A percentile compares a stretch with the other conserved stretches of the same genome.
These are phyloP conservation scores for Dendrolimus houi DNA, from an alignment of 2,888 invertebrate genomes.

Conservation along the genomic window DNA sequence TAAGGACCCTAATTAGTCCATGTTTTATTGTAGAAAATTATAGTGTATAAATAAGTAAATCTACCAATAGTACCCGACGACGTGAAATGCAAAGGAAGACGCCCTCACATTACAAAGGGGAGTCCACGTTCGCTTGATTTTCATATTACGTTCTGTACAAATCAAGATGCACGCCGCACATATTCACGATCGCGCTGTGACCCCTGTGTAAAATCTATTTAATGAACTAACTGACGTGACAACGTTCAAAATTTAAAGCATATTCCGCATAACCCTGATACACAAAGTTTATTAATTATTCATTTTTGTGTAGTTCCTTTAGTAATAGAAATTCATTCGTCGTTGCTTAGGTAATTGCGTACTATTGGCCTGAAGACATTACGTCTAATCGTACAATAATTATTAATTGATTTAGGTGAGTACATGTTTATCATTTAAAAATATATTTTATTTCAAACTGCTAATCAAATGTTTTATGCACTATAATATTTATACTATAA, in stretches of 20 bases:
- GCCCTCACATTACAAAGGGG: conserved; percentile 68
- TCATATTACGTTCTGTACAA: conserved; percentile 18
- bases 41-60: conserved; percentile 38
- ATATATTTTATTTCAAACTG: too few species aligned
- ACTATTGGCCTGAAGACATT: not conserved
- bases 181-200: conserved; percentile 36
- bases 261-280: not conserved
- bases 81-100: conserved; percentile 74
- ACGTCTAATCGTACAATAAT: not conserved
- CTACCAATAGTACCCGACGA: conserved; percentile 43
- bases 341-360: not conserved
- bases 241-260: conserved; percentile 13
- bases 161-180: conserved; percentile 44
- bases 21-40: conserved; percentile 39
- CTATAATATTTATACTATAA: too few species aligned
- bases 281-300: not conserved
- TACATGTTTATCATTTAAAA: not conserved
- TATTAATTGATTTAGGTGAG: conserved; percentile 1
- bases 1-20: conserved; percentile 36
- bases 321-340: not conserved
- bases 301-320: not conserved
- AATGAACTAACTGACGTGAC: conserved; percentile 46
- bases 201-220: conserved; percentile 38
- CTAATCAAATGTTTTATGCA: too few species aligned
- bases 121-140: conserved; percentile 43